Evolutionary conservation across 53 echinoderm and acorn worm genomes (phyloP).

Genomic region (Hippasteria phrygiana): DNA sequence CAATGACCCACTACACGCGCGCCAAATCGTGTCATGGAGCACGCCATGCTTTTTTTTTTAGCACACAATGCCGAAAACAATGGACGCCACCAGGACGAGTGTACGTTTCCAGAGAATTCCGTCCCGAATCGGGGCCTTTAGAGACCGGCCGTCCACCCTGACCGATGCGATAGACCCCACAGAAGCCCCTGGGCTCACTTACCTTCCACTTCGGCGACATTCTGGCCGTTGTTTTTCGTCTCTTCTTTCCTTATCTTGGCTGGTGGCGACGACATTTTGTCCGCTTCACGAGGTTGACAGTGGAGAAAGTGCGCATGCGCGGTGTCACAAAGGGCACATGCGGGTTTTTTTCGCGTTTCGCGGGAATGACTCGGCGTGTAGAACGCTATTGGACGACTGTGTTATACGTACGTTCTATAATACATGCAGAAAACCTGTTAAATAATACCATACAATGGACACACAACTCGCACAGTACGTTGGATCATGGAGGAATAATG

Average conservation of each 20-base stretch:
- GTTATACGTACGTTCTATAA: too few relatives aligned
- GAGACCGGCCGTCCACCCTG: background rate
- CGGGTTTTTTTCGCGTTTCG: slow-evolving; percentile 59
- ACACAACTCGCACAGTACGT: too few relatives aligned
- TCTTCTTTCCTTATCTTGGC: slow-evolving; percentile 99
- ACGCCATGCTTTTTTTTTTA: slow-evolving; percentile 40
- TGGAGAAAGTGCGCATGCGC: slow-evolving; percentile 64
- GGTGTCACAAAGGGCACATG: slow-evolving; percentile 65
- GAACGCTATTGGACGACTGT: background rate
- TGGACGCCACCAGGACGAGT: slow-evolving; percentile 50
- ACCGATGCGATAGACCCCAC: background rate
- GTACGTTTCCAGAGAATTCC: slow-evolving; percentile 39
- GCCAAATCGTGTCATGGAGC: background rate
- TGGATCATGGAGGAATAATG: too few relatives aligned
- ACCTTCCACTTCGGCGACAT: slow-evolving; percentile 93
- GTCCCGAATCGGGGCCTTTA: background rate
- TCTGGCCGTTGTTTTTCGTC: slow-evolving; percentile 97
- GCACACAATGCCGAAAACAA: slow-evolving; percentile 67
- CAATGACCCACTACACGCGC: slow-evolving; percentile 35
- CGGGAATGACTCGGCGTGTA: slow-evolving; percentile 19
- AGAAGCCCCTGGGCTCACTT: slow-evolving; percentile 54
- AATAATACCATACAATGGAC: too few relatives aligned
- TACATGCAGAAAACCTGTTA: too few relatives aligned
- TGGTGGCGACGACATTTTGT: slow-evolving; percentile 92
- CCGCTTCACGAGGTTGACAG: slow-evolving; percentile 83